phyloP scores from a whole-genome alignment of 2,113 vertebrate genomes.

The Anseranas semipalmata region DNA sequence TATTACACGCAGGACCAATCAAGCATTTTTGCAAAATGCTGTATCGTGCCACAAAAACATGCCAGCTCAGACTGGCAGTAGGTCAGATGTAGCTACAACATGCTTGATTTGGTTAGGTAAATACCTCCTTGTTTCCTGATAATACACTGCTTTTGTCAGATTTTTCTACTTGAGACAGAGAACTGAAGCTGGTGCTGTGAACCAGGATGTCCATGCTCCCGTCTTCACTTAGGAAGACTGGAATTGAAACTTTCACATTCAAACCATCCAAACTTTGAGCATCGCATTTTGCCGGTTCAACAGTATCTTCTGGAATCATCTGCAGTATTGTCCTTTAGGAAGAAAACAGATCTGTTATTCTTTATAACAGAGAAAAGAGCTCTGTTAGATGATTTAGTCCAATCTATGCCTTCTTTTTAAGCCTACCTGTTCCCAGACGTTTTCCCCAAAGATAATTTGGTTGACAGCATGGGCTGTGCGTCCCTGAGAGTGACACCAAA shows the following conservation, averaged over 20 bases:
- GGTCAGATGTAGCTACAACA: neutral
- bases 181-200: neutral
- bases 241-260: neutral
- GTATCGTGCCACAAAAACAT: neutral
- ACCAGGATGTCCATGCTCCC: accelerated
- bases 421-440: neutral
- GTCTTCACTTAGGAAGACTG: neutral
- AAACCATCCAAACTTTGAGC: neutral
- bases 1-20: neutral
- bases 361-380: neutral
- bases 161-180: neutral
- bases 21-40: neutral
- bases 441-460: neutral
- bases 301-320: neutral
- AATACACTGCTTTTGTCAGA: neutral
- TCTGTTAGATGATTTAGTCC: neutral
- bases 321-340: neutral
- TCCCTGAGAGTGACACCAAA: neutral
- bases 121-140: neutral
- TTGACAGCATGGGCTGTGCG: neutral
- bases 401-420: neutral
- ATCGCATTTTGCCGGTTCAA: neutral
- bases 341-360: neutral
- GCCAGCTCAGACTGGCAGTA: neutral
- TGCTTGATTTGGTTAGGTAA: neutral